Conservation (phyloP, 2,888 invertebrate genomes). For the Lasius fuliginosus region DNA sequence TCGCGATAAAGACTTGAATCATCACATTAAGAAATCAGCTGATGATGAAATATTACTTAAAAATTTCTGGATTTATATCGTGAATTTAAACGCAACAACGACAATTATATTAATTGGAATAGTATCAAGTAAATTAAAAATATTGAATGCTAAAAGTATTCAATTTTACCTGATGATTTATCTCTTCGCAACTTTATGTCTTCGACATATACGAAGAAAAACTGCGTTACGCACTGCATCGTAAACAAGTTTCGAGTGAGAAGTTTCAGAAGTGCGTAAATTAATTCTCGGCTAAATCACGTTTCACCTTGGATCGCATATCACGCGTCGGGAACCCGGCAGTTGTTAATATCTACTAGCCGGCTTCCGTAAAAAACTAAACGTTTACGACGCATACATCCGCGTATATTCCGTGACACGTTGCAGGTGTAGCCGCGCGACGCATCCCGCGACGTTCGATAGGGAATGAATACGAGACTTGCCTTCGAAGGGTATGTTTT, state of each 20-base stretch:
- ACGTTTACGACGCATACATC: constrained; percentile 40
- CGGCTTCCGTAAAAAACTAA: constrained; percentile 15
- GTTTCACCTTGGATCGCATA: constrained; percentile 6
- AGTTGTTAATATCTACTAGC: constrained; percentile 20
- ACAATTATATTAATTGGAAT: background rate
- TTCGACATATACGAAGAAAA: background rate
- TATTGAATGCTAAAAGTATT: background rate
- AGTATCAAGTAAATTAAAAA: background rate
- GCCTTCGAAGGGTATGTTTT: constrained; percentile 12
- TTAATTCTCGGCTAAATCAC: constrained; percentile 30
- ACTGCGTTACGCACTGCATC: background rate
- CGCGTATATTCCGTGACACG: background rate
- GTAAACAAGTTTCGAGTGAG: background rate
- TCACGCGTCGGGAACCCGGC: background rate
- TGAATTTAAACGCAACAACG: background rate
- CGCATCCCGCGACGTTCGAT: constrained; percentile 1
- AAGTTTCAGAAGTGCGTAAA: background rate
- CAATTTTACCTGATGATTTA: background rate
- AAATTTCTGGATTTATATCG: background rate
- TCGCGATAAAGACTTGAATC: background rate
- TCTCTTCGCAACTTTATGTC: background rate
- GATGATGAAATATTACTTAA: background rate
- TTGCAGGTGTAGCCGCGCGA: constrained; percentile 22
- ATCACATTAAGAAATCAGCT: background rate
- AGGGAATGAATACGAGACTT: background rate